Base-by-base conservation (phyloP, 2,113 vertebrate genomes). In the Monopterus albus region DNA sequence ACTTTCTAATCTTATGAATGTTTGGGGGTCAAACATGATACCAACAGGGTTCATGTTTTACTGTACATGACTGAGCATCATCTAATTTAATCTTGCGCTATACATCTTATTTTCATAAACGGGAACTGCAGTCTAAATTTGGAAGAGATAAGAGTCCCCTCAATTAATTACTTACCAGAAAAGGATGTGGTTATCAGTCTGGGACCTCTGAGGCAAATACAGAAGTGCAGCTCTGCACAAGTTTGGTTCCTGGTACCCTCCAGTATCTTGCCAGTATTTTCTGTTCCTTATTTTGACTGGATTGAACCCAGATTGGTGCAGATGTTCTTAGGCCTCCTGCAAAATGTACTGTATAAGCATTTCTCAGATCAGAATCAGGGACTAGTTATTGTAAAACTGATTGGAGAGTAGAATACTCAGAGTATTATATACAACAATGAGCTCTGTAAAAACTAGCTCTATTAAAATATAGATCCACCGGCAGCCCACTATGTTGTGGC, bases 71-170 rank as follows among this genome's bases (percentile, higher is more conserved):
- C 29, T 47, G 0, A 10, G 29, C 20, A n/a, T 31, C 0, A 35
- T 60, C 39, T 43, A 35, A 55, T 58, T n/a, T 66, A 66, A 35
- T 58, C 8, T 33, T n/a, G 39, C 14, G 43, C 55, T 14, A 57
- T 23, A 14, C 15, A 49, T 49, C 26, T 66, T 3, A 76, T 82
- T 79, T 82, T 65, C 72, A 73, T 85, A 6, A 55, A 21, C 64
- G 42, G 67, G 78, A 84, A 84, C 20, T 65, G 15, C 0, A 31
- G 25, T 52, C 56, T 68, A 47, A 67, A 26, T 75, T 63, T 21
- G 31, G 2, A 2, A 9, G 28, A 1, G 15, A n/a, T 25, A 13
- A 46, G 5, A 61, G 2, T 62, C 52, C 29, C 65, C 25, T 26
- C 2, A 31, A 36, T 56, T 18, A 43, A 56, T 43, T 25, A 42